Conservation (phyloP, 2,888 invertebrate species). For the Trachelus tabidus region DNA sequence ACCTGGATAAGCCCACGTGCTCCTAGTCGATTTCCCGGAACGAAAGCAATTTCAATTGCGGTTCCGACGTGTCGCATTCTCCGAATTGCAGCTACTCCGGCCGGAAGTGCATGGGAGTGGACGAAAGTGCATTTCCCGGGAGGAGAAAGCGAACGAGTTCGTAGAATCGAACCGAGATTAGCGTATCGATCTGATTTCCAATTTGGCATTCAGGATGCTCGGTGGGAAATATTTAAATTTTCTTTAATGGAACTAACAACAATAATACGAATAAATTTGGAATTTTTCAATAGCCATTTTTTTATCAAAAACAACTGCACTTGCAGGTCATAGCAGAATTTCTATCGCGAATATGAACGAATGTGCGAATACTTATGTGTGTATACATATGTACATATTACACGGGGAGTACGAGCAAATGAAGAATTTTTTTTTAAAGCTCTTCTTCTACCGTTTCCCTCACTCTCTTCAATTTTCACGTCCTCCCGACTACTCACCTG, state of each 20-base stretch:
- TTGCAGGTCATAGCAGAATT: background rate
- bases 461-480: background rate
- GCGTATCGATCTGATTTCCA: background rate
- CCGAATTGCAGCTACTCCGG: background rate
- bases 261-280: background rate
- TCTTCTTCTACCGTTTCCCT: background rate
- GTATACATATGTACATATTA: too few species aligned
- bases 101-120: background rate
- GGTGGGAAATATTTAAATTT: background rate
- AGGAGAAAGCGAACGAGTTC: background rate
- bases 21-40: background rate
- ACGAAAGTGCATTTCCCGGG: background rate
- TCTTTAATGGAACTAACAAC: background rate
- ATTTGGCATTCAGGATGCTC: background rate
- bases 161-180: background rate
- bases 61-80: background rate
- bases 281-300: background rate
- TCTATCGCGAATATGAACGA: background rate
- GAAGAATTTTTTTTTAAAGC: background rate
- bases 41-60: constrained; percentile 1
- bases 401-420: background rate
- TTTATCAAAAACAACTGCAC: background rate
- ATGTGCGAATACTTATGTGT: too few species aligned
- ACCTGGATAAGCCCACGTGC: background rate
- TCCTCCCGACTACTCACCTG: background rate